Conservation (phyloP, 1,140 invertebrate genomes). For the Ptiloglossa arizonensis region DNA sequence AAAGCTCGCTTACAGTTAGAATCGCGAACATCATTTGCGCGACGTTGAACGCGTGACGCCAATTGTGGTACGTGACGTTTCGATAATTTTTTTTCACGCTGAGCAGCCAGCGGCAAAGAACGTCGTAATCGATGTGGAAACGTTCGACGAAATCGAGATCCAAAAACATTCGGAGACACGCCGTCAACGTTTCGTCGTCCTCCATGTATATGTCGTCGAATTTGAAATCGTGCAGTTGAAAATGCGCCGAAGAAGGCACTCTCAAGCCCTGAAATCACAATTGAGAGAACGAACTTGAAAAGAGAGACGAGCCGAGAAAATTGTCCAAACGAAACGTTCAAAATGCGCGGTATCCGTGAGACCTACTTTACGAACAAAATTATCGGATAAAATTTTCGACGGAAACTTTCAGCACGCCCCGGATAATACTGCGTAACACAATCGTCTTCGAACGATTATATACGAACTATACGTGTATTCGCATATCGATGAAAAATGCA, state of each 20-base stretch:
- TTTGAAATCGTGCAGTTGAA: slow-evolving; percentile 91
- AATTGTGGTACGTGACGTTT: slow-evolving; percentile 98
- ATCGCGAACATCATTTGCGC: slow-evolving; percentile 98
- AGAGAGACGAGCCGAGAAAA: too few species aligned
- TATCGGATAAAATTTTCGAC: too few species aligned
- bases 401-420: too few species aligned
- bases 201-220: slow-evolving; percentile 93
- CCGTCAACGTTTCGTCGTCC: slow-evolving; percentile 93
- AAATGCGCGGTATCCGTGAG: too few species aligned
- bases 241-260: slow-evolving; percentile 92
- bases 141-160: slow-evolving; percentile 94
- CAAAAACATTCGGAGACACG: slow-evolving; percentile 94
- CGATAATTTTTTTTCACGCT: slow-evolving; percentile 98
- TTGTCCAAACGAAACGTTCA: too few species aligned
- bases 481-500: too few species aligned
- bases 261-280: slow-evolving; percentile 83
- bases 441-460: too few species aligned
- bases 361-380: too few species aligned
- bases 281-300: too few species aligned
- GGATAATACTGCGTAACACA: too few species aligned
- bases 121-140: slow-evolving; percentile 95
- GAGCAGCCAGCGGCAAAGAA: slow-evolving; percentile 93
- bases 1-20: slow-evolving; percentile 86
- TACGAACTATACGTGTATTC: too few species aligned
- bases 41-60: slow-evolving; percentile 98